phyloP scores from a whole-genome alignment of 64 coral and sea anemone species.

The Cladopsammia gracilis region DNA sequence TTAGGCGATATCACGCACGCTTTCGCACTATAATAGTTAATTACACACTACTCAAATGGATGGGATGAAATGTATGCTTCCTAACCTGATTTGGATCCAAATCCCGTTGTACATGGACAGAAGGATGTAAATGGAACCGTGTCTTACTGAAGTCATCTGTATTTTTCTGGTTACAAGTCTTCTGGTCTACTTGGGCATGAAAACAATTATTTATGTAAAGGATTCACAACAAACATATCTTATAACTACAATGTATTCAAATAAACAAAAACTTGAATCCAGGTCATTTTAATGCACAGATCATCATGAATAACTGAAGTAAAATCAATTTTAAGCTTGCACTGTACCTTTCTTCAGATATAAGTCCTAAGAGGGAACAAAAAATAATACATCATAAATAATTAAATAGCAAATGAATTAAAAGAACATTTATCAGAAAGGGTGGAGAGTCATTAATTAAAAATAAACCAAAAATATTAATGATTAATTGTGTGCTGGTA shows the following conservation, averaged over 20 bases:
- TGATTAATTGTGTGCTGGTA: not conserved
- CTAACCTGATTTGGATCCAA: constrained; percentile 22
- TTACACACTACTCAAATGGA: not conserved
- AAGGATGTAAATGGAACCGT: constrained; percentile 35
- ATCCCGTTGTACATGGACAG: constrained; percentile 51
- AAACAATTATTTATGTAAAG: not conserved
- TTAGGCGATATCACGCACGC: too few relatives aligned
- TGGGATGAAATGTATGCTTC: not conserved
- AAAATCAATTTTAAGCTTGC: not conserved
- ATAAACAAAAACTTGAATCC: too few relatives aligned
- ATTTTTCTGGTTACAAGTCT: constrained; percentile 8
- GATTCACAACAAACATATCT: too few relatives aligned
- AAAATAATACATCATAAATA: not conserved
- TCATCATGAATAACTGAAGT: not conserved
- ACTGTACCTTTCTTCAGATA: constrained; percentile 23
- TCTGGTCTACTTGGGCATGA: constrained; percentile 1
- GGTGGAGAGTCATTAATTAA: too few relatives aligned
- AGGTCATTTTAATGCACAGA: too few relatives aligned
- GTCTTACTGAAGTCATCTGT: constrained; percentile 35
- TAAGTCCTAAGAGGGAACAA: constrained; percentile 20
- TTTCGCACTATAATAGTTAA: too few relatives aligned
- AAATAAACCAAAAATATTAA: too few relatives aligned
- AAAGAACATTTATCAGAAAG: too few relatives aligned
- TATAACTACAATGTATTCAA: too few relatives aligned
- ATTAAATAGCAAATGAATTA: not conserved